These are phyloP conservation scores for Tragelaphus buxtoni DNA, from an alignment of 2,113 vertebrate species.

Conservation along the genomic window DNA sequence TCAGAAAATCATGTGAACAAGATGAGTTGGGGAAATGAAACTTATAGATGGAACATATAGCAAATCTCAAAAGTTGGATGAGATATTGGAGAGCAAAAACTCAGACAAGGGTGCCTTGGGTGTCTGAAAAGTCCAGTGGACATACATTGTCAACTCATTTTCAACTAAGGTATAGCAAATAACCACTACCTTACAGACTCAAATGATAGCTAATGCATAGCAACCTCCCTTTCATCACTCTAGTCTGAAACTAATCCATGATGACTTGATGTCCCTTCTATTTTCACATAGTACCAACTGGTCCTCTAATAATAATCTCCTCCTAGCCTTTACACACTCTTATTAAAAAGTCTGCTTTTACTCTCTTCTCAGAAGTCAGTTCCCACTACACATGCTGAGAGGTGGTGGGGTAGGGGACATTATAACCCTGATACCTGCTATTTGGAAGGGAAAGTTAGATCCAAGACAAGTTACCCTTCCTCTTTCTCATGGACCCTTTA, in stretches of 20 bases:
- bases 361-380: not conserved
- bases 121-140: not conserved
- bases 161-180: not conserved
- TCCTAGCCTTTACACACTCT: fast-evolving
- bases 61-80: not conserved
- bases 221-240: not conserved
- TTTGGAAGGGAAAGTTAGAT: not conserved
- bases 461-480: not conserved
- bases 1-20: not conserved
- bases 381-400: not conserved
- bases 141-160: not conserved
- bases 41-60: not conserved
- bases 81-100: not conserved
- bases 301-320: not conserved
- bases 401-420: not conserved
- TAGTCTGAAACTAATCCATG: not conserved
- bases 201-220: not conserved
- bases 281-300: not conserved
- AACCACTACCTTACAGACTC: not conserved
- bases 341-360: not conserved
- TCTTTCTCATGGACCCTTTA: not conserved
- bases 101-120: not conserved
- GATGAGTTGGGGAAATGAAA: not conserved
- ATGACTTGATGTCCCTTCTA: not conserved
- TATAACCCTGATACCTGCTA: fast-evolving